phyloP scores from a whole-genome alignment of 92 coral and sea anemone species.

The Zoanthus sansibaricus region DNA sequence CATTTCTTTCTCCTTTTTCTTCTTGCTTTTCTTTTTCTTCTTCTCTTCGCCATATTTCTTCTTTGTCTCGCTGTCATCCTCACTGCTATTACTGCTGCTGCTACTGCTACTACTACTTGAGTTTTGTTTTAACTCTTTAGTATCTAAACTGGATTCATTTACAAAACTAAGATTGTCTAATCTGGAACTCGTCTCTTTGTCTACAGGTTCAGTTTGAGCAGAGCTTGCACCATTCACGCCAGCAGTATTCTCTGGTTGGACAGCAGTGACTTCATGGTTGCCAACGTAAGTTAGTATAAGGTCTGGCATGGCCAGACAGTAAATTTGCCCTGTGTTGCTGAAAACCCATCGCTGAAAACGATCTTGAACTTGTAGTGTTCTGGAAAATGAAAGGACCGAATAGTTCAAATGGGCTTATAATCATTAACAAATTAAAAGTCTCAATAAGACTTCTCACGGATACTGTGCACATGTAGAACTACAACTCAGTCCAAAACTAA shows the following conservation, averaged over 20 bases:
- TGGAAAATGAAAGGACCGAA: neutral
- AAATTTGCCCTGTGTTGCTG: constrained; percentile 91
- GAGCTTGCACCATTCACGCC: neutral
- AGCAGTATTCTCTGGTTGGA: neutral
- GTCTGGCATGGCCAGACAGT: constrained; percentile 82
- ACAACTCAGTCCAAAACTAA: no score
- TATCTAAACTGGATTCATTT: constrained; percentile 15
- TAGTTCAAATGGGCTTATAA: no score
- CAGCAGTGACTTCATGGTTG: constrained; percentile 57
- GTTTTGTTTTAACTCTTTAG: neutral
- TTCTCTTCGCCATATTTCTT: constrained; percentile 17
- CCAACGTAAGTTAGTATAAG: constrained; percentile 76
- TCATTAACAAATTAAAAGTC: no score
- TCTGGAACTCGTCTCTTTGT: constrained; percentile 31
- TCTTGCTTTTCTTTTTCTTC: constrained; percentile 24
- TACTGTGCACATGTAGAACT: no score
- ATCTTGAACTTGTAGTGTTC: constrained; percentile 47
- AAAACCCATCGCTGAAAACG: constrained; percentile 88
- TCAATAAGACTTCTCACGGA: no score
- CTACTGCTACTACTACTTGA: constrained; percentile 8
- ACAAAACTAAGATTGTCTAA: constrained; percentile 18
- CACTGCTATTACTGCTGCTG: neutral
- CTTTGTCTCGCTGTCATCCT: constrained; percentile 44
- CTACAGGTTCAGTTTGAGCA: constrained; percentile 23
- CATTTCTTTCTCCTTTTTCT: neutral